A percentile compares a stretch with the other conserved stretches of the same genome.
These are phyloP conservation scores for Eubasilissa splendida DNA, from an alignment of 2,888 invertebrate species.

Conservation along the genomic window DNA sequence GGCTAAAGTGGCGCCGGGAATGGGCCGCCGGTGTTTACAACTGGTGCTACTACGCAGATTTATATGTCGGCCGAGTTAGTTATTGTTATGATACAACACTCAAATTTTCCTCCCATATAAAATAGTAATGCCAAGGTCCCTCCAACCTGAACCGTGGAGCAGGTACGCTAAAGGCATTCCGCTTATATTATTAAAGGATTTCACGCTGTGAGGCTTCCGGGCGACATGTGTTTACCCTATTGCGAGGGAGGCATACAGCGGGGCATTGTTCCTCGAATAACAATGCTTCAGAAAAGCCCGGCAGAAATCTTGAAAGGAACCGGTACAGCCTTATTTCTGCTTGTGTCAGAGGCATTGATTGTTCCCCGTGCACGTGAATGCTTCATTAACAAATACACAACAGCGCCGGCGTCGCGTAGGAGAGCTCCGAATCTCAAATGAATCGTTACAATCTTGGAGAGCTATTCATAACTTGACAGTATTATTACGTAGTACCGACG, in stretches of 20 bases:
- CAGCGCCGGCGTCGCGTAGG: too few species aligned
- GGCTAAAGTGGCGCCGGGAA: too few species aligned
- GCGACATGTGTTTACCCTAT: constrained; percentile 38
- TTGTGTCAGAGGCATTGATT: neutral
- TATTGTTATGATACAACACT: neutral
- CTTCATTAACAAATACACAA: constrained; percentile 7
- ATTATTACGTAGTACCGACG: too few species aligned
- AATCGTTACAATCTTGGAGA: too few species aligned
- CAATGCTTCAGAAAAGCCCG: constrained; percentile 12
- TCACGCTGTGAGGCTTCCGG: neutral
- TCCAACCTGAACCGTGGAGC: neutral
- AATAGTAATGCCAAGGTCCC: neutral
- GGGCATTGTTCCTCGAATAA: constrained; percentile 9
- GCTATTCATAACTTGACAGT: too few species aligned
- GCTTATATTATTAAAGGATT: constrained; percentile 2
- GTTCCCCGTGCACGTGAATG: constrained; percentile 27
- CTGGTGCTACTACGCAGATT: too few species aligned
- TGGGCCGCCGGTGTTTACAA: too few species aligned
- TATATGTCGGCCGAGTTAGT: neutral
- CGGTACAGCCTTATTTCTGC: neutral
- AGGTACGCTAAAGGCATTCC: neutral
- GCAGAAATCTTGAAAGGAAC: neutral
- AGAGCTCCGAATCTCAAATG: too few species aligned
- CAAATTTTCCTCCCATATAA: neutral
- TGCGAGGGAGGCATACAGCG: neutral